A percentile compares a stretch with the other conserved stretches of the same genome.
Evolutionary conservation across 92 coral and sea anemone genomes (phyloP).

Genomic region (Bergia sp.): DNA sequence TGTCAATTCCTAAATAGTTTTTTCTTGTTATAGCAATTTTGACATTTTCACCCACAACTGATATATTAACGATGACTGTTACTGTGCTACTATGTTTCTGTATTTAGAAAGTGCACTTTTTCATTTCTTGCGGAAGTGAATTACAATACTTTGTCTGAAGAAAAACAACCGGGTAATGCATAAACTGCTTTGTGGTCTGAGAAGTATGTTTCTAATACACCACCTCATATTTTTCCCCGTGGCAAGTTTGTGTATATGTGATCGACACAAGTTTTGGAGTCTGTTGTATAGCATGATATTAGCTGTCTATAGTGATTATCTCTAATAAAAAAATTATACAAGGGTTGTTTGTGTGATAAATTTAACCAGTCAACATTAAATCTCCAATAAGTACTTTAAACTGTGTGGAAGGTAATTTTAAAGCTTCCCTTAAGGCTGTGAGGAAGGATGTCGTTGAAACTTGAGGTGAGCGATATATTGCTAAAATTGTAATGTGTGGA

Average conservation of each 20-base stretch:
- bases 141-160: background rate
- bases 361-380: background rate
- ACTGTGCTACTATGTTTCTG: background rate
- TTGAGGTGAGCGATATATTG: constrained; percentile 40
- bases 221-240: background rate
- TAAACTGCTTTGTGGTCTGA: background rate
- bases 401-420: too few relatives aligned
- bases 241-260: background rate
- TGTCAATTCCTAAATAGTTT: too few relatives aligned
- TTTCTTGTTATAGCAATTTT: too few relatives aligned
- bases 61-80: too few relatives aligned
- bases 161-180: background rate
- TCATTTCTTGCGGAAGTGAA: background rate
- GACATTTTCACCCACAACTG: too few relatives aligned
- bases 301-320: background rate
- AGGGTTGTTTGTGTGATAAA: too few relatives aligned
- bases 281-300: background rate
- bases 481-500: constrained; percentile 39
- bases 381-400: too few relatives aligned
- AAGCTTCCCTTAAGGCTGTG: too few relatives aligned
- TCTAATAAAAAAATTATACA: background rate
- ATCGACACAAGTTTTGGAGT: background rate
- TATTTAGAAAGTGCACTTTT: background rate
- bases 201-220: background rate
- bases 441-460: background rate